These are phyloP conservation scores for Zaprionus nigranus DNA, from an alignment of 1,140 invertebrate species.

Conservation along the genomic window DNA sequence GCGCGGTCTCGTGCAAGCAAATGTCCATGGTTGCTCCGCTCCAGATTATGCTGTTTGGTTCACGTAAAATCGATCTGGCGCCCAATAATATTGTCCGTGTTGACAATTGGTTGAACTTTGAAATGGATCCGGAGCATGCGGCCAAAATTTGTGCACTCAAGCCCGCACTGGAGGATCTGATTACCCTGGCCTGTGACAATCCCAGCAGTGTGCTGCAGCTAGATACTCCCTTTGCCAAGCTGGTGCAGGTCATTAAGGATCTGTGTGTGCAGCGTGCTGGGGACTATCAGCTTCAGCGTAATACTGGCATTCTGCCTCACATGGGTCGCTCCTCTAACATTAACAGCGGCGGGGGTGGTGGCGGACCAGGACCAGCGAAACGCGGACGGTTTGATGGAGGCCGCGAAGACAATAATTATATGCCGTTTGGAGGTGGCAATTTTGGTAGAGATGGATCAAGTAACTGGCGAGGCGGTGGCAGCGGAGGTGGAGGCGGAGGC, in stretches of 20 bases:
- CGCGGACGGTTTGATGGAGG: conserved; percentile 52
- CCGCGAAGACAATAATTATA: conserved; percentile 35
- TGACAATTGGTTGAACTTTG: conserved; percentile 97
- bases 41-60: conserved; percentile 96
- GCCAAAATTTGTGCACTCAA: conserved; percentile 93
- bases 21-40: conserved; percentile 98
- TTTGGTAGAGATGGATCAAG: conserved; percentile 3
- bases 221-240: conserved; percentile 86
- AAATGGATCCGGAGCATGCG: conserved; percentile 91
- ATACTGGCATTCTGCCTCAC: conserved; percentile 79
- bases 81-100: conserved; percentile 90
- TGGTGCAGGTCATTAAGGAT: conserved; percentile 87
- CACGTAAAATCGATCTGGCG: conserved; percentile 92
- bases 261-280: conserved; percentile 91
- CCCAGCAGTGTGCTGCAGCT: conserved; percentile 89
- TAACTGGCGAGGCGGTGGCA: conserved; percentile 22
- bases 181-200: conserved; percentile 90
- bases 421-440: conserved; percentile 1
- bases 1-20: conserved; percentile 98
- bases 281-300: conserved; percentile 88
- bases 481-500: conserved; percentile 14
- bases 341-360: not conserved
- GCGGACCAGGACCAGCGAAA: conserved; percentile 35
- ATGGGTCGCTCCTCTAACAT: conserved; percentile 67
- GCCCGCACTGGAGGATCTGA: conserved; percentile 93